phyloP scores from a whole-genome alignment of 2,113 vertebrate genomes.

The Odobenus rosmarus region DNA sequence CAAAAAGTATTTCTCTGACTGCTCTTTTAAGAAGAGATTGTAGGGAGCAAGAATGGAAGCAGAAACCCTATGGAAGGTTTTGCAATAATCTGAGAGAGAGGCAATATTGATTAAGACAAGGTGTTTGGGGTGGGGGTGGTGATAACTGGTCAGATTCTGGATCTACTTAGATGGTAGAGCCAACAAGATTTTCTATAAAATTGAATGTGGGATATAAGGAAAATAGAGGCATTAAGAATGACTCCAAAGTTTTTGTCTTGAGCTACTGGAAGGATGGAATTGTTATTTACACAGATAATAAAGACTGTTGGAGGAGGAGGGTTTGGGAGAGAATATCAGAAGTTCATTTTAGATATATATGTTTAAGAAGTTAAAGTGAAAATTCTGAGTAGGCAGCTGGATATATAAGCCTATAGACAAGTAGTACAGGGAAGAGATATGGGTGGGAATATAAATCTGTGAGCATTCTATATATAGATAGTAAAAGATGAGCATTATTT shows the following conservation, averaged over 20 bases:
- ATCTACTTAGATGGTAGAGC: not conserved
- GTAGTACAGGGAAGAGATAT: not conserved
- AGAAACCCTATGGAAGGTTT: not conserved
- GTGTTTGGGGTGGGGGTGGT: not conserved
- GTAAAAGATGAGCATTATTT: not conserved
- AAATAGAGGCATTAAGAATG: not conserved
- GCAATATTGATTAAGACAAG: not conserved
- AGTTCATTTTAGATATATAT: not conserved
- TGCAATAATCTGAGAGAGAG: not conserved
- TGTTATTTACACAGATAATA: not conserved
- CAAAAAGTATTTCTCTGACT: not conserved
- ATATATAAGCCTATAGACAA: not conserved
- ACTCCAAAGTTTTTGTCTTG: not conserved
- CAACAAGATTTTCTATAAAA: not conserved
- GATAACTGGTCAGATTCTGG: not conserved
- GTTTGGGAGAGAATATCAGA: not conserved
- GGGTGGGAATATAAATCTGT: not conserved
- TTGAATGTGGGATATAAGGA: not conserved
- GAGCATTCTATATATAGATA: not conserved
- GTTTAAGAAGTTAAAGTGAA: constrained; percentile 6
- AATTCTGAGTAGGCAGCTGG: not conserved
- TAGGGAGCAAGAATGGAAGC: not conserved
- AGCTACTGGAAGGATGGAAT: not conserved
- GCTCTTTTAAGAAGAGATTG: not conserved
- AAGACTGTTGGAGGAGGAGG: not conserved